Base-by-base conservation (phyloP, 2,113 vertebrate genomes). In the Dissostichus mawsoni region DNA sequence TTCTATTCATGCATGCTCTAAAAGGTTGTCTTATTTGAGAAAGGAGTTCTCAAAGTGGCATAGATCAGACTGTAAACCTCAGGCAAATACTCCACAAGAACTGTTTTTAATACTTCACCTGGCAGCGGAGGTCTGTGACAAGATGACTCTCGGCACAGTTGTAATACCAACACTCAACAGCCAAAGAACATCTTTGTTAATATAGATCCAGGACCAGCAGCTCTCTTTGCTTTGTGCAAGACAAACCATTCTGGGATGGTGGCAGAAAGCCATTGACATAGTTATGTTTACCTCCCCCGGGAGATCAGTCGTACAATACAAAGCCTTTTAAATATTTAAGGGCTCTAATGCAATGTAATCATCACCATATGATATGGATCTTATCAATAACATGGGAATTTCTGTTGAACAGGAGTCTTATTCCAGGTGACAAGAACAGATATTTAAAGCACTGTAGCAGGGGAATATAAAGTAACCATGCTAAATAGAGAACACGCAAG, bases 281-380 rank as follows among this genome's bases (percentile, higher is more conserved):
- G 78, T 84, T 63, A 36, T 87, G 78, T 85, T 81, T 82, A 69
- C 78, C 74, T 74, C 72, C 55, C 65, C 81, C 33, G 16, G 45
- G 81, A 69, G 65, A 70, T 71, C 78, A 59, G 45, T 57, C 59
- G 53, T 66, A 76, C 74, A 75, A 41, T 45, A 77, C 78, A 70
- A 67, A 81, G 13, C 78, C 36, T 74, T 80, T 87, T 74, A 88
- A 87, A 80, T 85, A 85, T 89, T 87, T 62, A 74, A 75, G 29
- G 65, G 25, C 50, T 71, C 33, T 70, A 79, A 82, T 86, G 76
- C 78, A 77, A 58, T 25, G 12, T 51, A 66, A 85, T 76, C 63
- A 67, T 82, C 50, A 7, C n/a, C 78, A 61, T 50, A 74, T 53
- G 59, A 29, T 76, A 71, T 79, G 41, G 81, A 81, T 79, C 41